Evolutionary conservation across 1,140 invertebrate genomes (phyloP), one percentile per base, ranked within the genome.

Genomic region (Homalodisca vitripennis): DNA sequence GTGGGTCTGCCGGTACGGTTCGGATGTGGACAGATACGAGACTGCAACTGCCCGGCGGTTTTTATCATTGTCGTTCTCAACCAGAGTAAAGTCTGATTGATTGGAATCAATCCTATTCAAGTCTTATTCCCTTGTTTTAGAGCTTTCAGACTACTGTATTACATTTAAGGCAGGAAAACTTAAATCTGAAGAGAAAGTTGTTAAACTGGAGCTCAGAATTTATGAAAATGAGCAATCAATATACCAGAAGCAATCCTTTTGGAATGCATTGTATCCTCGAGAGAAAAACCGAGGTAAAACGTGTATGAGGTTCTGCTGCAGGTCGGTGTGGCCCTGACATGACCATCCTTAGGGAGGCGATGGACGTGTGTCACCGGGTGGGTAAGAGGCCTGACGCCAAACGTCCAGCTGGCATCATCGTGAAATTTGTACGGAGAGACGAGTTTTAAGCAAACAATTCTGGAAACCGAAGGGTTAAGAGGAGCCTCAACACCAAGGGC

Each of bases 351-450:
- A 55, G 51, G 22, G 10, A 55, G 24, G 51, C 10, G 10, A 55
- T 55, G 6, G 51, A 55, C 22, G 51, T 55, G 14, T 55, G 51
- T 12, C 51, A 55, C 24, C 51, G 51, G 24, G 3, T 55, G 17
- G 51, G 14, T 12, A 55, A 24, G 51, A 55, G 51, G 6, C 10
- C 51, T 55, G 24, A 55, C 51, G 10, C 51, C 14, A 55, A 55
- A 6, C 17, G 14, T 55, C 51, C 20, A 55, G 51, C 51, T 12
- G 51, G 51, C 51, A 55, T 55, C 10, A 55, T 24, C 24, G 51
- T 55, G 24, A 55, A 12, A 20, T 55, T 55, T 55, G 51, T 55
- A 55, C 10, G 51, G 24, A 55, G 51, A 55, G 51, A 55, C 3
- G 24, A 12, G 51, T n/a, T n/a, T n/a, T n/a, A 55, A 55, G 24